Base-by-base conservation (phyloP, 2,888 invertebrate species). In the Xanthostigma xanthostigma region DNA sequence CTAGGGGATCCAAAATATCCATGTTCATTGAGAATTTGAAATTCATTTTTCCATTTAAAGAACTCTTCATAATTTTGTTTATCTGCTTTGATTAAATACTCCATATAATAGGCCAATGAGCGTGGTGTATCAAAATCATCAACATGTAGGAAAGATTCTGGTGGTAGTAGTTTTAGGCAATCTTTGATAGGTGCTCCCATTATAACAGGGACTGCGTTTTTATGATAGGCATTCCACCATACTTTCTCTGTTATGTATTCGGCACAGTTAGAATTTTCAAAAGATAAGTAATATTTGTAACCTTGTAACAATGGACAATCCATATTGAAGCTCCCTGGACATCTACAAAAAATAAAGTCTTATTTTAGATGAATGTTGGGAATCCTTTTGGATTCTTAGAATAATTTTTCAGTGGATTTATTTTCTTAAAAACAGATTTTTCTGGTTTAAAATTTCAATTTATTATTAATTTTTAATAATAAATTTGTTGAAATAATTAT, bases 181-280 rank as follows among this genome's bases (percentile, higher is more conserved):
- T 69, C 62, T 43, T 48, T 50, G 38, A 54, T 60, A 2, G 70
- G 59, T 3, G 77, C 69, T 0, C 83, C 84, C 72, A 80, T 74
- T 39, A 83, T 75, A 3, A 83, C 64, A 0, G 83, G 83, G 35
- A 82, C 73, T 0, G 79, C 69, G 12, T 73, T 71, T 60, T 79
- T 81, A 2, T 64, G 57, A 55, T 74, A 81, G 0, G 76, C 79
- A 54, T 82, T 73, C 70, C 79, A 76, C 64, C 77, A 84, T 1
- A 75, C 59, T 60, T 84, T 84, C 58, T 84, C 84, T 0, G 82
- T 83, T 42, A 84, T 62, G 56, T 84, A 84, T 58, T 83, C 78
- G 8, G 68, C 67, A 58, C 84, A 84, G 55, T 76, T 73, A 0
- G 79, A 74, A 58, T 83, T 84, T 62, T 84, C 84, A 53, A 84